These are phyloP conservation scores for Manacus vitellinus DNA, from an alignment of 2,113 vertebrate genomes.

Conservation along the genomic window DNA sequence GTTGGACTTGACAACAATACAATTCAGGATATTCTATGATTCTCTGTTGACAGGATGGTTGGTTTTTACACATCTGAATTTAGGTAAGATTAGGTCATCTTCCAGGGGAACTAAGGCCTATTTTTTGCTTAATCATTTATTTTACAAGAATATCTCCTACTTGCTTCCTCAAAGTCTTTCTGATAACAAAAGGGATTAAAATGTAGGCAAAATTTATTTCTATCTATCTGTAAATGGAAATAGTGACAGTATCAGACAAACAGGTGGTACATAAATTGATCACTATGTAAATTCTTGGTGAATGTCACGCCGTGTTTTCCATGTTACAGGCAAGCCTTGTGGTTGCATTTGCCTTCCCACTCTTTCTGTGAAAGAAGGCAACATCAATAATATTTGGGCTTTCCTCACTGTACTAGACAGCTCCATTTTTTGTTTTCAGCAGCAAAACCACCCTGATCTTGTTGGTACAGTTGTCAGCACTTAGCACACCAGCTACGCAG, in stretches of 20 bases:
- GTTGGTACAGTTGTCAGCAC: neutral
- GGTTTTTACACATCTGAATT: neutral
- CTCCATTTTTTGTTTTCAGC: neutral
- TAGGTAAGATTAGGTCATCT: neutral
- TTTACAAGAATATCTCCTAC: neutral
- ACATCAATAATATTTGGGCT: neutral
- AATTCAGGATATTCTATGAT: neutral
- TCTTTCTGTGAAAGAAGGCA: neutral
- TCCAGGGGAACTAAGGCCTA: neutral
- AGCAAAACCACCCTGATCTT: neutral
- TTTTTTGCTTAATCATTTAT: neutral
- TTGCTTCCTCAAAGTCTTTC: conserved; percentile 10
- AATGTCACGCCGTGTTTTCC: neutral
- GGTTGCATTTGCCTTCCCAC: conserved; percentile 29
- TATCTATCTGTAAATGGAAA: neutral
- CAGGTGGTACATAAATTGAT: neutral
- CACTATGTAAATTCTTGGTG: conserved; percentile 8
- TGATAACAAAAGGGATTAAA: neutral
- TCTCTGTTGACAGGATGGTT: neutral
- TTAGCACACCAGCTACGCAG: neutral
- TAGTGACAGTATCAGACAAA: neutral
- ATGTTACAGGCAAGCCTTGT: neutral
- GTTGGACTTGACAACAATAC: neutral
- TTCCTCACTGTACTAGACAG: neutral
- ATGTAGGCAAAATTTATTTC: neutral